Percentiles rank a stretch among this genome's conserved stretches.
These are phyloP conservation scores for Microdon myrmicae DNA, from an alignment of 2,888 invertebrate genomes.

Conservation along the genomic window DNA sequence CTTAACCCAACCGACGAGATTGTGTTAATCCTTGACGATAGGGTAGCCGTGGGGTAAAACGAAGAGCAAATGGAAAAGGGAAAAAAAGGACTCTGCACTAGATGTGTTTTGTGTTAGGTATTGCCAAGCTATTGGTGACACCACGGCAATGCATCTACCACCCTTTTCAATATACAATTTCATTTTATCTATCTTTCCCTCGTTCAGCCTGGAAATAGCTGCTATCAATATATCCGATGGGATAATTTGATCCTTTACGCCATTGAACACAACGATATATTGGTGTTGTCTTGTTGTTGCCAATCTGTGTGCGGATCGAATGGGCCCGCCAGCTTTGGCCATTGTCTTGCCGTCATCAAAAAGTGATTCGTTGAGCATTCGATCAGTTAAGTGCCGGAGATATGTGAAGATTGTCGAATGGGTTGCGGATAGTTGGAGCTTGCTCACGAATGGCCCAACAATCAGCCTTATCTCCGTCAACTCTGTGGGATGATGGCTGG, in stretches of 20 bases:
- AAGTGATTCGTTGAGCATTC: slow-evolving; percentile 43
- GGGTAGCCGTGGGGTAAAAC: too few relatives aligned
- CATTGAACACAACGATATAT: slow-evolving; percentile 42
- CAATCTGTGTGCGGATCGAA: slow-evolving; percentile 17
- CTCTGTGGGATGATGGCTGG: not conserved
- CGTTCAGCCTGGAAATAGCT: slow-evolving; percentile 47
- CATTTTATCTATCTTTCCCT: slow-evolving; percentile 49
- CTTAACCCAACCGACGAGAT: slow-evolving; percentile 50
- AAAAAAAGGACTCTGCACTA: too few relatives aligned
- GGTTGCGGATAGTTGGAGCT: too few relatives aligned
- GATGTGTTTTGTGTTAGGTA: too few relatives aligned
- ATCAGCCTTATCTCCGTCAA: too few relatives aligned
- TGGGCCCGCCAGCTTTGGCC: slow-evolving; percentile 20
- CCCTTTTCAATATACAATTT: slow-evolving; percentile 52
- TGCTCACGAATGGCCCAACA: too few relatives aligned
- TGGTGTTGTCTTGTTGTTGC: slow-evolving; percentile 22
- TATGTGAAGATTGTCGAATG: too few relatives aligned
- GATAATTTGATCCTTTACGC: slow-evolving; percentile 51
- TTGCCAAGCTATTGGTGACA: too few relatives aligned
- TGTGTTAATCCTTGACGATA: slow-evolving; percentile 34
- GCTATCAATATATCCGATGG: slow-evolving; percentile 49
- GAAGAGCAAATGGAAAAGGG: too few relatives aligned
- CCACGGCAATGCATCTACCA: too few relatives aligned
- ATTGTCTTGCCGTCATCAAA: slow-evolving; percentile 46
- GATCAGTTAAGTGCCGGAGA: slow-evolving; percentile 52